Base-by-base conservation (phyloP, 2,113 vertebrate species). In the Scomber scombrus region DNA sequence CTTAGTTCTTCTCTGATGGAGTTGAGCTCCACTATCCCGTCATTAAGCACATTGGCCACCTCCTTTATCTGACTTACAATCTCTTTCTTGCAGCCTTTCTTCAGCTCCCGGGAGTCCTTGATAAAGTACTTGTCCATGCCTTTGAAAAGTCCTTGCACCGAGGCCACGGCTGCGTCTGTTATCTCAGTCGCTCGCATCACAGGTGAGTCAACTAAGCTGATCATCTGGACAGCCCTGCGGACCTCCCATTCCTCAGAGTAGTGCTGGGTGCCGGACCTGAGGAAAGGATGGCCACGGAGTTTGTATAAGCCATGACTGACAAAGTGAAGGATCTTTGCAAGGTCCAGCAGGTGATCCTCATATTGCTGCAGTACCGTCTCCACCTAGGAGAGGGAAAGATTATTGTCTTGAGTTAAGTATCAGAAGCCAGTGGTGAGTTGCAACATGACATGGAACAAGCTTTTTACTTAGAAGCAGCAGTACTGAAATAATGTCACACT, bases 51-150 rank as follows among this genome's bases (percentile, higher is more conserved):
- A 0, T 65, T 81, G 0, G 92, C 93, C 64, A 93, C 74, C 8
- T 70, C 62, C 19, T 80, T 87, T 31, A 96, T 91, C 10, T 91
- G 70, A 26, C 0, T 11, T 10, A 94, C 93, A 11, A 95, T 75
- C 78, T 93, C 92, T 0, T 80, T 93, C 80, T 81, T 92, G 65
- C 81, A 91, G 45, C 89, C 86, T 18, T 88, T 94, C 90, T 94
- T 95, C 60, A 94, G 84, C 72, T 94, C 93, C 1, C 88, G 46
- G 0, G 89, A 71, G 57, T 95, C 94, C 66, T 93, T 95, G 31
- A 77, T 11, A 47, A 95, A 96, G 90, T 88, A 94, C 78, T 88
- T 80, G 77, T 95, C 94, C 45, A 96, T 93, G 47, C 91, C 93
- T 29, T 75, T 72, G 57, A 91, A 92, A 54, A 95, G 87, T 15